Percentiles rank a stretch among this genome's conserved stretches.
These are phyloP conservation scores for Actenoides hombroni DNA, from an alignment of 2,113 vertebrate species.

Conservation along the genomic window DNA sequence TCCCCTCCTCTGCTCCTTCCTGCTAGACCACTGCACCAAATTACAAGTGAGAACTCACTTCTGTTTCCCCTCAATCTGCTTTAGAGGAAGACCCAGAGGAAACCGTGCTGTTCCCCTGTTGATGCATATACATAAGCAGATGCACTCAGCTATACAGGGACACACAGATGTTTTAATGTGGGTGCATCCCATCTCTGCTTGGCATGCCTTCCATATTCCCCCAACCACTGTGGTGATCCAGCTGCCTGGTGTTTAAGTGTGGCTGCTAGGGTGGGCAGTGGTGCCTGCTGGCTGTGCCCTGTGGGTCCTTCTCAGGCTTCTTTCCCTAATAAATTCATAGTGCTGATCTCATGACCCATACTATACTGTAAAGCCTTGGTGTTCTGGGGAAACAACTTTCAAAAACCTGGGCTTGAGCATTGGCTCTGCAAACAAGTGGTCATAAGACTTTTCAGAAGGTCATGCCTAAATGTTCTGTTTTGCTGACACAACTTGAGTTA, in stretches of 20 bases:
- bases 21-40: not conserved
- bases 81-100: not conserved
- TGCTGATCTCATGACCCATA: not conserved
- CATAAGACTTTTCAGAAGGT: not conserved
- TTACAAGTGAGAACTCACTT: not conserved
- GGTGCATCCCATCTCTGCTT: not conserved
- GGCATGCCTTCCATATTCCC: not conserved
- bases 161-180: not conserved
- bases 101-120: rapidly evolving
- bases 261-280: not conserved
- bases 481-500: not conserved
- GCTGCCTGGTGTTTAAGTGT: not conserved
- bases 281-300: not conserved
- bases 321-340: not conserved
- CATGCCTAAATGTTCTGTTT: rapidly evolving
- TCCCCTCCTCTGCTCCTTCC: not conserved
- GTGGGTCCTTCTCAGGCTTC: not conserved
- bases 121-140: not conserved
- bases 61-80: not conserved
- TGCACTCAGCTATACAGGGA: not conserved
- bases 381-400: not conserved
- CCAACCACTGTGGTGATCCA: not conserved
- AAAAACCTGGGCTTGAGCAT: not conserved
- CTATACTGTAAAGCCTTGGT: not conserved
- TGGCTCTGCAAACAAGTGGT: not conserved